These are phyloP conservation scores for Synanthedon myopaeformis DNA, from an alignment of 2,888 invertebrate species.

Conservation along the genomic window DNA sequence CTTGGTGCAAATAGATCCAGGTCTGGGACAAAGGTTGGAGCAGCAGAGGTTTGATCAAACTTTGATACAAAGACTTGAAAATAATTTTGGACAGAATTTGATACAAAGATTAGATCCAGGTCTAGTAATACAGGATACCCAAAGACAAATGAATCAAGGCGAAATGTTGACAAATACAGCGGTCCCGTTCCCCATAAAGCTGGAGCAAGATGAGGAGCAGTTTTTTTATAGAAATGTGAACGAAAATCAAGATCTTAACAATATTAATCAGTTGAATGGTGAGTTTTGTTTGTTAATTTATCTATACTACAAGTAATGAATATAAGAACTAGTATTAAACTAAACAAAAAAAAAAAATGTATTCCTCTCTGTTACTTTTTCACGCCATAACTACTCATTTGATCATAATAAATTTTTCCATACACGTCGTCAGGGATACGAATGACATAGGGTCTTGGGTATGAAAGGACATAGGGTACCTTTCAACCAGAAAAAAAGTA, in stretches of 20 bases:
- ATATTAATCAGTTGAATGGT: conserved; percentile 36
- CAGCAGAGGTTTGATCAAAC: conserved; percentile 10
- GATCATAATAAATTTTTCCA: no score
- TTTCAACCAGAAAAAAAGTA: no score
- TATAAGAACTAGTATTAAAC: no score
- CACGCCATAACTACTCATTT: no score
- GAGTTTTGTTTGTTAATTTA: conserved; percentile 13
- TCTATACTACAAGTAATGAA: no score
- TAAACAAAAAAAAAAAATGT: no score
- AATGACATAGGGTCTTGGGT: no score
- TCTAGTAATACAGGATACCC: conserved; percentile 19
- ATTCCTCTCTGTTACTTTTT: no score
- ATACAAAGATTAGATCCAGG: conserved; percentile 19
- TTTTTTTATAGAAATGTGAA: conserved; percentile 45
- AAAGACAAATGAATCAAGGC: conserved; percentile 23
- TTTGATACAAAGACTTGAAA: conserved; percentile 3
- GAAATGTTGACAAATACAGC: conserved; percentile 22
- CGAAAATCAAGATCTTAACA: conserved; percentile 29
- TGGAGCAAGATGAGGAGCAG: conserved; percentile 54
- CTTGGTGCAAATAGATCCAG: background rate
- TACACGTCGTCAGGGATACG: no score
- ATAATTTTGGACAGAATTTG: conserved; percentile 19
- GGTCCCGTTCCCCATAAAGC: conserved; percentile 54
- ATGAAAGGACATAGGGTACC: no score
- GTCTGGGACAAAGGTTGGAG: conserved; percentile 5